phyloP scores from a whole-genome alignment of 2,797 vertebrate genomes.

The Sarcophilus harrisii region DNA sequence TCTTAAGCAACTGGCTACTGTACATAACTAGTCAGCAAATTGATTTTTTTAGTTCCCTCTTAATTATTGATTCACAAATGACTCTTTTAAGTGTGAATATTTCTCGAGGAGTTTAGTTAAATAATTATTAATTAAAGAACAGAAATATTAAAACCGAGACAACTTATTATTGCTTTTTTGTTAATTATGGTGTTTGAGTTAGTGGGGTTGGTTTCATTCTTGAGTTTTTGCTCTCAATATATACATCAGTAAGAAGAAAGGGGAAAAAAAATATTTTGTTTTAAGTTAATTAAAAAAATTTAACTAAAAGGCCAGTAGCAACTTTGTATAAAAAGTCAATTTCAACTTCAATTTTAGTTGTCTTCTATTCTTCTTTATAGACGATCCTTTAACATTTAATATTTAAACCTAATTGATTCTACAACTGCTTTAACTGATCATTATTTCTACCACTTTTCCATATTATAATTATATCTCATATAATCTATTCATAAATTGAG shows the following conservation, averaged over 20 bases:
- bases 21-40: not conserved
- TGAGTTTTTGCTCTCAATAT: not conserved
- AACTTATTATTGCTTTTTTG: not conserved
- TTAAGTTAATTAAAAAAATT: not conserved
- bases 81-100: not conserved
- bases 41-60: not conserved
- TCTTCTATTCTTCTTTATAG: not conserved
- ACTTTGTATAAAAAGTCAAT: not conserved
- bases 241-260: not conserved
- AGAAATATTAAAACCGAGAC: not conserved
- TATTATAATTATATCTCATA: not conserved
- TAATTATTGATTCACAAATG: not conserved
- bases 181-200: not conserved
- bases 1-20: not conserved
- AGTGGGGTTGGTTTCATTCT: not conserved
- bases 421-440: conserved; percentile 6
- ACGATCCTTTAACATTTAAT: not conserved
- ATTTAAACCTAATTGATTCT: not conserved
- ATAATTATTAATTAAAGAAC: not conserved
- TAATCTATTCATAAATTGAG: not conserved
- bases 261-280: not conserved
- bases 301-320: not conserved
- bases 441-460: conserved; percentile 17
- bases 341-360: not conserved
- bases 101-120: not conserved